phyloP scores from a whole-genome alignment of 1,140 invertebrate species.

The Atopsyche davidsoni region DNA sequence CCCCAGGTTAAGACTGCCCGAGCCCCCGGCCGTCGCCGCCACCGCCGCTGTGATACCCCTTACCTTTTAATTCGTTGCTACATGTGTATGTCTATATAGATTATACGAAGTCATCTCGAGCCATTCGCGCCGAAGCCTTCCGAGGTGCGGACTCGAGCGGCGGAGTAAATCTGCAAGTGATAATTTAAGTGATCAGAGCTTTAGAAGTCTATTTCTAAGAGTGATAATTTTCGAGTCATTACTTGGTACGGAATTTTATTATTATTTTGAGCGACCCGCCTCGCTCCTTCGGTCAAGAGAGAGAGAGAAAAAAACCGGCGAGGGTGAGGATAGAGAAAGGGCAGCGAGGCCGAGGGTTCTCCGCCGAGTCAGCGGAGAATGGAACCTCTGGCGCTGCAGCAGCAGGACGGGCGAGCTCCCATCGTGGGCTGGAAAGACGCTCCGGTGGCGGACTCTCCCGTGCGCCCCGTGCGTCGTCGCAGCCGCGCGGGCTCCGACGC shows the following conservation, averaged over 20 bases:
- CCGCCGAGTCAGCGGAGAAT: slow-evolving; percentile 4
- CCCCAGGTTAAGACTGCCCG: slow-evolving; percentile 42
- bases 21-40: neutral
- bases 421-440: slow-evolving; percentile 38
- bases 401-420: slow-evolving; percentile 32
- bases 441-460: slow-evolving; percentile 10
- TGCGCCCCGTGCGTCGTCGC: neutral
- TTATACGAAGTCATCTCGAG: no score
- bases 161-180: slow-evolving; percentile 20
- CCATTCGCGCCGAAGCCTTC: slow-evolving; percentile 8
- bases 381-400: slow-evolving; percentile 6
- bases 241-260: slow-evolving; percentile 16
- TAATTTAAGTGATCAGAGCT: slow-evolving; percentile 22
- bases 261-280: no score
- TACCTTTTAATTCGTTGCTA: slow-evolving; percentile 18
- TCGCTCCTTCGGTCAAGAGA: no score
- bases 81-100: slow-evolving; percentile 17
- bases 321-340: no score
- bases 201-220: slow-evolving; percentile 16
- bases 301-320: no score
- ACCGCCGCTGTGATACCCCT: slow-evolving; percentile 8
- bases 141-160: no score
- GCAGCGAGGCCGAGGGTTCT: no score
- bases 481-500: slow-evolving; percentile 25
- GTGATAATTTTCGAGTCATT: slow-evolving; percentile 26